These are phyloP conservation scores for Prenolepis imparis DNA, from an alignment of 2,888 invertebrate species.

Conservation along the genomic window DNA sequence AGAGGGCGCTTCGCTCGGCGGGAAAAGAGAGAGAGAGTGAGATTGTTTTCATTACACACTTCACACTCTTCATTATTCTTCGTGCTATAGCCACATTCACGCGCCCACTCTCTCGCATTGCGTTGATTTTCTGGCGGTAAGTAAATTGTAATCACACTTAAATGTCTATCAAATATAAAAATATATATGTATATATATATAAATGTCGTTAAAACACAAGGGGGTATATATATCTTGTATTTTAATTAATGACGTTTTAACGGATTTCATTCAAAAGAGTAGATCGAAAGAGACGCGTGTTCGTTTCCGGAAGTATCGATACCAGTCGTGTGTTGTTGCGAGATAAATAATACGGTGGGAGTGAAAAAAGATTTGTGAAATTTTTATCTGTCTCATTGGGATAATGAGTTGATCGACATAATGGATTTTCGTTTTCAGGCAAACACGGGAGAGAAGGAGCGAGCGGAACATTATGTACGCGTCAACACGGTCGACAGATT, in stretches of 20 bases:
- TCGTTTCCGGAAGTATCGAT: neutral
- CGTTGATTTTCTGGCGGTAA: slow-evolving; percentile 50
- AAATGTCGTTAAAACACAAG: no score
- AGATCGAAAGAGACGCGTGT: neutral
- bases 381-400: slow-evolving; percentile 15
- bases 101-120: neutral
- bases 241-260: neutral
- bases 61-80: neutral
- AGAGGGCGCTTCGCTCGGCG: neutral
- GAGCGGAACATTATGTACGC: neutral
- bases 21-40: no score
- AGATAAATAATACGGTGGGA: neutral
- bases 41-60: neutral
- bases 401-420: neutral
- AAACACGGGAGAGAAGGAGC: neutral
- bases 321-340: neutral
- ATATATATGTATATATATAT: no score
- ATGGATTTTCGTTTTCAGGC: neutral
- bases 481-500: neutral
- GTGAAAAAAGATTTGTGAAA: neutral
- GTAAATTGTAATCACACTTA: slow-evolving; percentile 39
- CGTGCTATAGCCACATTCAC: neutral
- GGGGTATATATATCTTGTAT: no score
- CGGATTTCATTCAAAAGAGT: neutral
- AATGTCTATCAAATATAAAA: slow-evolving; percentile 22